Base-by-base conservation (phyloP, 2,888 invertebrate species). In the Tridacna gigas region DNA sequence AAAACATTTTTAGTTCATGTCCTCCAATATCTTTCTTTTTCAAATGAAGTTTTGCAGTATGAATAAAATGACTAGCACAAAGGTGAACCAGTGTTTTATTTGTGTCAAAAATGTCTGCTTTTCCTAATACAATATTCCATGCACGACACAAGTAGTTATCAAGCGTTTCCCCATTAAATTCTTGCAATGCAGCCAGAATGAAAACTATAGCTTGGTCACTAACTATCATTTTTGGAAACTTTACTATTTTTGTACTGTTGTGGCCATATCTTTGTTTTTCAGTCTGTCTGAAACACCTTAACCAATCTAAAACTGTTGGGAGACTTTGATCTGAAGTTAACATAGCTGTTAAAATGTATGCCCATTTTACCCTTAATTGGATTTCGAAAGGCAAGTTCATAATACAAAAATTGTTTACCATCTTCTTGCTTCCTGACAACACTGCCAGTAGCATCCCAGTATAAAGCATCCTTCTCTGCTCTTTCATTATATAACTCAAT, bases 361-460 rank as follows among this genome's bases (percentile, higher is more conserved):
- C 74, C 83, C 77, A 83, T 83, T 78, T 74, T 83, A 7, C 80
- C 83, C 61, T n/a, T 77, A 56, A 56, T 20, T 56, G 18, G 56
- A 56, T 56, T 56, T 56, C n/a, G 18, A 20, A 56, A 5, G 2
- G 18, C 56, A 18, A 20, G 18, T 56, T 56, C n/a, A 56, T 56
- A 37, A 56, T 83, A 79, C 0, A 83, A 65, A 45, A 25, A 79
- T 26, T 61, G 66, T 48, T 82, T 82, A 1, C 75, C 79, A 47
- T 61, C 56, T 18, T 67, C 74, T 18, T 28, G 20, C 69, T 65
- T 75, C n/a, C 75, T 63, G 13, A 82, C 66, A n/a, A 82, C 60
- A 22, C 78, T 79, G 48, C 79, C 79, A 28, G 75, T 75, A 3
- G 78, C 82, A 82, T 75, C 78, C 82, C 75, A 79, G 37, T 37